Evolutionary conservation across 1,140 invertebrate species (phyloP).

Genomic region (Bombus pascuorum): DNA sequence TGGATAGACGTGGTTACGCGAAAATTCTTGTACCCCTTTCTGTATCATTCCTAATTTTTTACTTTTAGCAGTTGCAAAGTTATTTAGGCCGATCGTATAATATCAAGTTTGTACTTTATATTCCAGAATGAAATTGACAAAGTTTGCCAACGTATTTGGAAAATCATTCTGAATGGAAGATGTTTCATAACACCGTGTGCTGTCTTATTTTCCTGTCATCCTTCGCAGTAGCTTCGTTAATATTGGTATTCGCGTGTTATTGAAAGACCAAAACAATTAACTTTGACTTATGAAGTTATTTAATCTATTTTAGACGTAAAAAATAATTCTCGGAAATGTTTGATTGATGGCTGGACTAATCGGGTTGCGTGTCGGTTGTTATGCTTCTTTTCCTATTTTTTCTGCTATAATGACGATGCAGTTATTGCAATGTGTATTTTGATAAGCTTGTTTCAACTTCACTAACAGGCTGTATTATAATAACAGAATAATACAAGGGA

Average conservation of each 20-base stretch:
- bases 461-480: background rate
- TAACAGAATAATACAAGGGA: too few relatives aligned
- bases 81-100: background rate
- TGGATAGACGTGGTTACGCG: too few relatives aligned
- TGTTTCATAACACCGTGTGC: too few relatives aligned
- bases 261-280: background rate
- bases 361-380: background rate
- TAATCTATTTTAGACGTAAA: too few relatives aligned
- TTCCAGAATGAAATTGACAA: background rate
- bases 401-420: background rate
- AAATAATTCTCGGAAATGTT: background rate
- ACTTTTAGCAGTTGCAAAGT: background rate
- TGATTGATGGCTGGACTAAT: background rate
- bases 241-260: background rate
- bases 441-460: background rate
- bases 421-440: background rate
- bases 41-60: background rate
- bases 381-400: background rate
- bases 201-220: background rate
- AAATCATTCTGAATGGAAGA: background rate
- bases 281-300: background rate
- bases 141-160: background rate
- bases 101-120: background rate
- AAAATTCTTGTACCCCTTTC: background rate
- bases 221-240: background rate